Percentiles rank a stretch among this genome's conserved stretches.
Conservation (phyloP, 2,113 vertebrate species). For the Arizona elegans region DNA sequence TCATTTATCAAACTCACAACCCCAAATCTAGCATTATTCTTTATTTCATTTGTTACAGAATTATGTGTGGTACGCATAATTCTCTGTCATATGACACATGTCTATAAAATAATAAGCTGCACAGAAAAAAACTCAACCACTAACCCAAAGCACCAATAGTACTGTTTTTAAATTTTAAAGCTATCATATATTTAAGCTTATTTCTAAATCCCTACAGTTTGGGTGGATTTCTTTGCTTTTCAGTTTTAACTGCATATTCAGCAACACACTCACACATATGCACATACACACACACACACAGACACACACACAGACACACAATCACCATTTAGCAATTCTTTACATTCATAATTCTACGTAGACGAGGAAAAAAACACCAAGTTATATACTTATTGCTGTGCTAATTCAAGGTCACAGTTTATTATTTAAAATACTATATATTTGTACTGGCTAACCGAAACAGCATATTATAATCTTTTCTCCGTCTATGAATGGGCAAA, state of each 20-base stretch:
- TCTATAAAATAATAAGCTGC: background rate
- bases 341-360: slow-evolving; percentile 11
- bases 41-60: slow-evolving; percentile 27
- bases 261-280: background rate
- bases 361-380: slow-evolving; percentile 12
- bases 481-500: background rate
- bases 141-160: background rate
- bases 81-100: background rate
- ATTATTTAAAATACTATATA: slow-evolving; percentile 5
- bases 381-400: background rate
- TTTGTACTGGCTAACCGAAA: slow-evolving; percentile 6
- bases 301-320: background rate
- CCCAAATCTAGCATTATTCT: slow-evolving; percentile 1
- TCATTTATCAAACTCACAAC: slow-evolving; percentile 33
- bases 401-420: slow-evolving; percentile 35
- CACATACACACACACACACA: background rate
- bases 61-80: background rate
- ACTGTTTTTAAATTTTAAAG: slow-evolving; percentile 34
- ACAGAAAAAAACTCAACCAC: background rate
- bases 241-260: slow-evolving; percentile 12
- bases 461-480: background rate
- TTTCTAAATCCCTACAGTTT: slow-evolving; percentile 30
- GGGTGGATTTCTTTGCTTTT: background rate
- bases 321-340: background rate
- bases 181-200: background rate